Percentiles rank a stretch among this genome's conserved stretches.
Evolutionary conservation across 2,888 invertebrate species (phyloP).

Genomic region (Pyrrhosoma nymphula): DNA sequence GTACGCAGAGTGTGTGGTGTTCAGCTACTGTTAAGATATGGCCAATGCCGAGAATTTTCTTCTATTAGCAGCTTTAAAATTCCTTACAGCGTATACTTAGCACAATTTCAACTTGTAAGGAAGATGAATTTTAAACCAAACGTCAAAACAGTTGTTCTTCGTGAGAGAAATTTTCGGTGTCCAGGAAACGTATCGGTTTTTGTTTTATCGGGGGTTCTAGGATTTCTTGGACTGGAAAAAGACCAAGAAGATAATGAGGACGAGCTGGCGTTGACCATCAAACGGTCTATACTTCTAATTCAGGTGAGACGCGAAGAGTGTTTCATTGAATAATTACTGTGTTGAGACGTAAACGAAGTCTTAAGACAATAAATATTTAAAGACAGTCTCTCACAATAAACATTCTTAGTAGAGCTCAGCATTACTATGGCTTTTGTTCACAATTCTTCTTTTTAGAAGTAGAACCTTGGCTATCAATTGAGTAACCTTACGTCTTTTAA

Average conservation of each 20-base stretch:
- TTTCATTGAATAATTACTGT: slow-evolving; percentile 76
- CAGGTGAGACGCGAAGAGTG: slow-evolving; percentile 77
- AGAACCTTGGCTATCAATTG: too few species aligned
- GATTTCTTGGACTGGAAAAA: slow-evolving; percentile 48
- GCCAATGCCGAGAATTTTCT: neutral
- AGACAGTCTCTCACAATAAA: too few species aligned
- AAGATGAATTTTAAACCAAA: neutral
- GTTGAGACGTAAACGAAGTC: too few species aligned
- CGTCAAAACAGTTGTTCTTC: neutral
- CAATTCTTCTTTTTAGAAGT: too few species aligned
- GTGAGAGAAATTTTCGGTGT: neutral
- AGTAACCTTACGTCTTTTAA: too few species aligned
- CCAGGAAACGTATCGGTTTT: neutral
- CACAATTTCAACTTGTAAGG: neutral
- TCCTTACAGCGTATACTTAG: neutral
- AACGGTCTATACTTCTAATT: slow-evolving; percentile 88
- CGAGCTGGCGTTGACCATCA: slow-evolving; percentile 87
- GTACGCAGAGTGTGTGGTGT: neutral
- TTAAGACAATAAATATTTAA: too few species aligned
- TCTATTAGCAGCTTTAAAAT: neutral
- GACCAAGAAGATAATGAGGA: slow-evolving; percentile 83
- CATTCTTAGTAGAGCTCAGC: too few species aligned
- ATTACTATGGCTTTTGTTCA: too few species aligned
- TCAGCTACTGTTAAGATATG: neutral
- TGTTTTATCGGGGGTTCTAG: neutral